These are phyloP conservation scores for Diabrotica virgifera DNA, from an alignment of 1,140 invertebrate species.

Conservation along the genomic window DNA sequence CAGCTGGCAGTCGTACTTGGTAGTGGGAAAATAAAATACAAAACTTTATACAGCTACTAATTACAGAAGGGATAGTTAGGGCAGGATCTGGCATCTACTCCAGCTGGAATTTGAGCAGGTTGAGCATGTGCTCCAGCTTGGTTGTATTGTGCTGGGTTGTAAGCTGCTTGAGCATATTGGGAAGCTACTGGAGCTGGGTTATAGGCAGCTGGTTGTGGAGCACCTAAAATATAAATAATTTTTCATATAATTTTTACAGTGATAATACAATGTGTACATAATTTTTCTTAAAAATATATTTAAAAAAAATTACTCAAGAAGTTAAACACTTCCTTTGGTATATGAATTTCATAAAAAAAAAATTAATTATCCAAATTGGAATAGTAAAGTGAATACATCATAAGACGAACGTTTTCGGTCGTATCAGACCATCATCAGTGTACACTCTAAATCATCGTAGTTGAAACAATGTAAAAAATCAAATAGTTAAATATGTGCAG, in stretches of 20 bases:
- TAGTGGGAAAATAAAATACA: slow-evolving; percentile 3
- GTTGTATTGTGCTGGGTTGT: slow-evolving; percentile 20
- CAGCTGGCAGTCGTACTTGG: slow-evolving; percentile 39
- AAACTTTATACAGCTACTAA: slow-evolving; percentile 30
- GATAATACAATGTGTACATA: too few species aligned
- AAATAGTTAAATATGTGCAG: too few species aligned
- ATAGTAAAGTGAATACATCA: too few species aligned
- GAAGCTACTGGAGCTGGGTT: slow-evolving; percentile 7
- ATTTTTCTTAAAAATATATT: background rate
- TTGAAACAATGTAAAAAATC: too few species aligned
- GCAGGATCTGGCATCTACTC: slow-evolving; percentile 53
- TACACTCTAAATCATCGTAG: too few species aligned
- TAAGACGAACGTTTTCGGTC: too few species aligned
- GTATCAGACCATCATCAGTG: too few species aligned
- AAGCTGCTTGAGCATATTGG: slow-evolving; percentile 15
- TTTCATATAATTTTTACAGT: background rate
- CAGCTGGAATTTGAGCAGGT: slow-evolving; percentile 51
- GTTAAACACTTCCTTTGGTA: background rate
- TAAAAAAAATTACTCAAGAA: background rate
- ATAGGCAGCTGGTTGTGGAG: background rate
- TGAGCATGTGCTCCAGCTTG: slow-evolving; percentile 17
- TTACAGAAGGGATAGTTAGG: slow-evolving; percentile 61
- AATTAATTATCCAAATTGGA: too few species aligned
- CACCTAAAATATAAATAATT: background rate
- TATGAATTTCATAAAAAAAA: too few species aligned